These are phyloP conservation scores for Erethizon dorsatum DNA, from an alignment of 2,797 vertebrate species.

Conservation along the genomic window DNA sequence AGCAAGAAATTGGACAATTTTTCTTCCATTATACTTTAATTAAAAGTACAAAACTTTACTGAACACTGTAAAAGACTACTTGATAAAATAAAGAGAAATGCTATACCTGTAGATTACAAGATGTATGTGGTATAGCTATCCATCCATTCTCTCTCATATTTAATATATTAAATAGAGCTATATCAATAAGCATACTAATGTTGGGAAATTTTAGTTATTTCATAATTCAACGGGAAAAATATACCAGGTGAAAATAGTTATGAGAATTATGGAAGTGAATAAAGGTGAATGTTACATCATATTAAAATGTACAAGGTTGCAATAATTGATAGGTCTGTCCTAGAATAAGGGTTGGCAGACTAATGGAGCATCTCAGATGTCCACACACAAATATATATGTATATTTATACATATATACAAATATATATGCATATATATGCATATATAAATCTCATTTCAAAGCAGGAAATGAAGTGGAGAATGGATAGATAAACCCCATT, in stretches of 20 bases:
- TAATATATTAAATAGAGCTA: conserved; percentile 50
- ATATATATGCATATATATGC: neutral
- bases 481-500: neutral
- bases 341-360: conserved; percentile 69
- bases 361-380: conserved; percentile 49
- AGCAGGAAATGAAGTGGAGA: neutral
- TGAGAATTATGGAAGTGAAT: conserved; percentile 63
- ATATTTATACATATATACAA: neutral
- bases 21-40: neutral
- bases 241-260: conserved; percentile 69
- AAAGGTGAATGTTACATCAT: conserved; percentile 66
- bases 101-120: conserved; percentile 20
- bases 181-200: neutral
- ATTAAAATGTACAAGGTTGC: conserved; percentile 78
- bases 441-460: neutral
- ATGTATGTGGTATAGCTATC: neutral
- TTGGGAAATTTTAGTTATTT: conserved; percentile 49
- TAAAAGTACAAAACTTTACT: neutral
- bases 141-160: neutral
- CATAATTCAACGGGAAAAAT: conserved; percentile 65
- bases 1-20: neutral
- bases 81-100: conserved; percentile 31
- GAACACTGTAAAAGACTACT: neutral
- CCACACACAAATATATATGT: neutral
- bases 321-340: conserved; percentile 72